Conservation (phyloP, 2,113 vertebrate species). For the Grantiella picta region DNA sequence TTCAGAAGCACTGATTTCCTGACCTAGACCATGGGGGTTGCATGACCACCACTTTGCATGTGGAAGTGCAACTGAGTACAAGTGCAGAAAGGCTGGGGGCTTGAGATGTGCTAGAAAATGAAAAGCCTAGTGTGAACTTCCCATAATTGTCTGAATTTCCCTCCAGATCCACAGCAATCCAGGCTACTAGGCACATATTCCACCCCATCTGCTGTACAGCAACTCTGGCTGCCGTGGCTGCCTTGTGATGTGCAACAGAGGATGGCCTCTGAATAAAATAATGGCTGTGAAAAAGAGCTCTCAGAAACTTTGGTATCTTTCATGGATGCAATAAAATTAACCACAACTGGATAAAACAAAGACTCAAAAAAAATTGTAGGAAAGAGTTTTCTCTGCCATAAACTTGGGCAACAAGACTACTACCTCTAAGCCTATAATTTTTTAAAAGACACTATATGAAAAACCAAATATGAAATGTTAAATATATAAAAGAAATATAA, state of each 20-base stretch:
- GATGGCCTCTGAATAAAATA: not conserved
- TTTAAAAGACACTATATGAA: not conserved
- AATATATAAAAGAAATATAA: not conserved
- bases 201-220: not conserved
- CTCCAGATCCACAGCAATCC: not conserved
- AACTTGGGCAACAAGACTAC: not conserved
- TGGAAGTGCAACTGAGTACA: rapidly evolving
- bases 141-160: not conserved
- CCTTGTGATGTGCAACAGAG: not conserved
- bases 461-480: not conserved
- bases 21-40: not conserved
- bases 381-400: not conserved
- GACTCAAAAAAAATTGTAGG: not conserved
- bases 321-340: not conserved
- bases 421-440: not conserved
- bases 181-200: not conserved
- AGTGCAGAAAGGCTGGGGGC: not conserved
- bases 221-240: not conserved
- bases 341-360: not conserved
- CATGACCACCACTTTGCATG: rapidly evolving
- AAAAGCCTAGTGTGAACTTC: not conserved
- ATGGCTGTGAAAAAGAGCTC: not conserved
- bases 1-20: not conserved
- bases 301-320: not conserved
- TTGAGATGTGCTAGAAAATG: not conserved